These are phyloP conservation scores for Acholoe squamosa DNA, from an alignment of 2,888 invertebrate genomes.

Conservation along the genomic window DNA sequence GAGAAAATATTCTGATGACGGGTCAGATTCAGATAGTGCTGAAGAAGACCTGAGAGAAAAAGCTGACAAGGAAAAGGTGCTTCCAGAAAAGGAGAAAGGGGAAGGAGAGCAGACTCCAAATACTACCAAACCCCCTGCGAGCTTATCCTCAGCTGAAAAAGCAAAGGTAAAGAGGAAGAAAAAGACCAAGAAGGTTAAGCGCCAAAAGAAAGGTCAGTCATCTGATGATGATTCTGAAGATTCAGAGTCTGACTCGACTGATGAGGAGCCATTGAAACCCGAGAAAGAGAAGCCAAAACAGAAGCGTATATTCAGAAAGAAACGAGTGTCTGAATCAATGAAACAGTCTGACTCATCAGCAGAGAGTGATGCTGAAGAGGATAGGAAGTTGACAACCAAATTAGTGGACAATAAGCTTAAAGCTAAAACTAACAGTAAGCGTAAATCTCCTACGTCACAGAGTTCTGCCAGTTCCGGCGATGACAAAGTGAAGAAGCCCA, in stretches of 20 bases:
- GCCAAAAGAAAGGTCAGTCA: conserved; percentile 30
- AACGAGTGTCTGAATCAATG: conserved; percentile 64
- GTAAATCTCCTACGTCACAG: conserved; percentile 46
- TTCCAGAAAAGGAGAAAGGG: not conserved
- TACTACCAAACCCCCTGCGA: not conserved
- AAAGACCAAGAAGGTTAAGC: conserved; percentile 45
- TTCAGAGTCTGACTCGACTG: conserved; percentile 37
- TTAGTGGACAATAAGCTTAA: not conserved
- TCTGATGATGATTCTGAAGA: conserved; percentile 60
- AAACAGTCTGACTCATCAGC: conserved; percentile 61
- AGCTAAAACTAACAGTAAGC: conserved; percentile 10
- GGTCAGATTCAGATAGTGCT: conserved; percentile 61
- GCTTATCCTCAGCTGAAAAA: conserved; percentile 31
- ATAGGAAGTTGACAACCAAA: not conserved
- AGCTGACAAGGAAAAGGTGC: conserved; percentile 49
- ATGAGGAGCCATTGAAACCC: conserved; percentile 34
- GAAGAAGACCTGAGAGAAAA: conserved; percentile 19
- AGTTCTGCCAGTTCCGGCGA: conserved; percentile 51
- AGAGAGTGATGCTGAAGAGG: conserved; percentile 32
- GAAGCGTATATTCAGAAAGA: conserved; percentile 63
- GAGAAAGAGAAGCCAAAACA: conserved; percentile 63
- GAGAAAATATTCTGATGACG: conserved; percentile 67
- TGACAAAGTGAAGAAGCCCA: conserved; percentile 18
- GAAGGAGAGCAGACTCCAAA: not conserved
- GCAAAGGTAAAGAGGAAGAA: conserved; percentile 67